Evolutionary conservation across 1,140 invertebrate genomes (phyloP), one percentile per base, ranked within the genome.

Genomic region (Periplaneta americana): DNA sequence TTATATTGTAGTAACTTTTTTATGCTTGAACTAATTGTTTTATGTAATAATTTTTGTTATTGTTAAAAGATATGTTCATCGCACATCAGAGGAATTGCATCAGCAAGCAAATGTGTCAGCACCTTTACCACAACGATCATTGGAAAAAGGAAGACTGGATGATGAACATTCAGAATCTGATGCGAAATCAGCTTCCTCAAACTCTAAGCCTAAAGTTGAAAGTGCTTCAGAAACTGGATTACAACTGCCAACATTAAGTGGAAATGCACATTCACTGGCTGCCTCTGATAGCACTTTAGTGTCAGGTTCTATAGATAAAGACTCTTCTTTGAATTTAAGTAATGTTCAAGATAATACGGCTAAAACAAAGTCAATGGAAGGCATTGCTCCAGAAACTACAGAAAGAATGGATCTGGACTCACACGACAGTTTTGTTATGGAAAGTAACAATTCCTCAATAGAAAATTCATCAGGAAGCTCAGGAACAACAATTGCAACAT

Each of bases 31-130:
- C 90, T 84, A 86, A 86, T 82, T 85, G 36, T 48, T 80, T 80
- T 37, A 74, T 74, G 35, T 78, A 33, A 57, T 57, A 10, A 31
- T 57, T 28, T 31, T 36, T 13, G 22, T 15, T 82, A 37, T 15
- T 37, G 36, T 37, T 37, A 15, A 37, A 75, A 85, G 85, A 39
- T 80, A 85, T 79, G 17, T 92, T 36, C 88, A 92, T 82, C 91
- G 91, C 83, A 88, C 90, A 82, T 88, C 89, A 5, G 90, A 92
- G 82, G 88, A 90, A 82, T 84, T 91, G 6, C 90, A 89, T 83
- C 88, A 86, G 75, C 91, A 93, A 87, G 93, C 92, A 33, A 92
- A 93, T 88, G 90, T 93, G 11, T 92, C 91, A 83, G 86, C 88
- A 77, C 88, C 88, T 39, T 81, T 90, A 33, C 39, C 39, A 18